Base-by-base conservation (phyloP, 2,113 vertebrate species). In the Anguilla japonica region DNA sequence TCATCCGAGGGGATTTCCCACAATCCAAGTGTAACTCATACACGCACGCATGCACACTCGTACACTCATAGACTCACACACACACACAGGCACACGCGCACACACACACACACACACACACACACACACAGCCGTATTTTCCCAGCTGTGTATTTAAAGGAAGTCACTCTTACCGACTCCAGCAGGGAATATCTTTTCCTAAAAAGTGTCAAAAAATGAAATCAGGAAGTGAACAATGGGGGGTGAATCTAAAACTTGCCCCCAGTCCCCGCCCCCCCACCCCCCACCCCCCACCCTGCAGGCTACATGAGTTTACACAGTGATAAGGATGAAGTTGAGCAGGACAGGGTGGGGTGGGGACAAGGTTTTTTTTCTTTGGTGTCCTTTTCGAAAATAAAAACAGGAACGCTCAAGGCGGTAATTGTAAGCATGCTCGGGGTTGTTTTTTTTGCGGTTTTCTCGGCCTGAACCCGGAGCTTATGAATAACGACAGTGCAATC, bases 1-100 rank as follows among this genome's bases (percentile, higher is more conserved):
- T 88, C 67, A 87, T 53, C 43, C 84, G 87, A 89, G 86, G 90
- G 89, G 78, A 87, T 46, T 88, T 93, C 93, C 88, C 91, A 94
- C 89, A 92, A 75, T 86, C 92, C 85, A 93, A 93, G 85, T 93
- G 92, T 93, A 90, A 90, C 92, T 92, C 91, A 87, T 89, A 87
- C 80, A n/a, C 50, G 40, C 71, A 34, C 1, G 34, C 34, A 34
- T 34, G 34, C 34, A 34, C 34, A 34, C 34, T 34, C 34, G 34
- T 1, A 34, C 34, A 34, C 34, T 34, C 34, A 34, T 34, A 34
- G 34, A 34, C 34, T 34, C 34, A 34, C 34, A 1, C 34, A 34
- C 34, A 34, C 34, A 34, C 34, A 1, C 34, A 34, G 0, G 34
- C 34, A 34, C 34, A 1, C 34, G 1, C 34, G 34, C 34, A 34